A percentile compares a stretch with the other conserved stretches of the same genome.
phyloP scores from a whole-genome alignment of 2,113 vertebrate genomes.

The Polypterus bichir region DNA sequence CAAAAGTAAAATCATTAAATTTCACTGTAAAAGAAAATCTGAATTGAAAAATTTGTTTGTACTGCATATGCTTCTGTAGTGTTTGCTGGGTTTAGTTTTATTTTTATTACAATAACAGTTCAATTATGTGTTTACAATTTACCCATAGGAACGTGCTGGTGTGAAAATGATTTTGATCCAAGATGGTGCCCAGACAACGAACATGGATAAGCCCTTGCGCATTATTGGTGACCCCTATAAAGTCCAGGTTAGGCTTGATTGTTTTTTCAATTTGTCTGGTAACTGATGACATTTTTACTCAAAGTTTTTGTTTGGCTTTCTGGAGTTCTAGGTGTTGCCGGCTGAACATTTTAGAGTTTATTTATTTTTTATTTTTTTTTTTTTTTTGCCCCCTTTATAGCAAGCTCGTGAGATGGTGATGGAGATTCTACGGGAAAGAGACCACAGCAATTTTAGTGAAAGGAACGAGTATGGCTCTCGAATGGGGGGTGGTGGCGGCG shows the following conservation, averaged over 20 bases:
- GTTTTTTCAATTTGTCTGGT: neutral
- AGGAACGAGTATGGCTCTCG: conserved; percentile 67
- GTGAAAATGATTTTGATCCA: conserved; percentile 93
- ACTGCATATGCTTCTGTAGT: no score
- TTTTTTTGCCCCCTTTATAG: conserved; percentile 29
- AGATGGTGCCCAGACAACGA: conserved; percentile 76
- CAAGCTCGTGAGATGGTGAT: conserved; percentile 91
- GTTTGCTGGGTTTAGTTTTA: no score
- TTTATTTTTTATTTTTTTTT: no score
- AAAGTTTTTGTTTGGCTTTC: neutral
- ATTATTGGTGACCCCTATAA: conserved; percentile 88
- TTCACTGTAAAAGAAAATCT: no score
- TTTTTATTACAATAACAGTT: no score
- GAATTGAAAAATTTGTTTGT: no score
- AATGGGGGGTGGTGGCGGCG: conserved; percentile 53
- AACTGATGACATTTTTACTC: neutral
- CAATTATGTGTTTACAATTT: no score
- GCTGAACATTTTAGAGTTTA: no score
- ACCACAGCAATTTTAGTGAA: conserved; percentile 70
- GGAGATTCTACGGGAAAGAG: conserved; percentile 74
- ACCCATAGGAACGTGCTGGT: conserved; percentile 68
- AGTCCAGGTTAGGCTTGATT: conserved; percentile 61
- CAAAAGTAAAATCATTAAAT: no score
- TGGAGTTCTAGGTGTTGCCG: neutral
- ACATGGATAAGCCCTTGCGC: conserved; percentile 77